Conservation (phyloP, 2,797 vertebrate species). For the Paratrypauchen microcephalus region DNA sequence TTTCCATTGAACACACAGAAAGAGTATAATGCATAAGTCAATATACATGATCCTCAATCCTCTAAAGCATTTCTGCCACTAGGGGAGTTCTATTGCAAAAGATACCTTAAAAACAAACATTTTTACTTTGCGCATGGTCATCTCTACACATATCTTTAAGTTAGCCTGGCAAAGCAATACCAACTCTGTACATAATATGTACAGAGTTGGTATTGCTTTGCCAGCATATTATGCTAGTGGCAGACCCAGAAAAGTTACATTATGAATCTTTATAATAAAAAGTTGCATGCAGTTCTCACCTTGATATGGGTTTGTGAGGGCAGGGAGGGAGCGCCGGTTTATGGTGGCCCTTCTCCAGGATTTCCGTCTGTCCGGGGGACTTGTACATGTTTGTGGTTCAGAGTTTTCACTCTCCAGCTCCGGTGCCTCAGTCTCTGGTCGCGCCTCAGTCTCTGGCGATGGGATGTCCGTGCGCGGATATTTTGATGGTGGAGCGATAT, state of each 20-base stretch:
- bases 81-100: too few relatives aligned
- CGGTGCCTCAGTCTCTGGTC: slow-evolving; percentile 21
- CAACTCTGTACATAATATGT: too few relatives aligned
- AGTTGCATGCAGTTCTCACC: slow-evolving; percentile 50
- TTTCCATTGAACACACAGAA: neutral
- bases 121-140: too few relatives aligned
- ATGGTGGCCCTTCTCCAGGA: slow-evolving; percentile 80
- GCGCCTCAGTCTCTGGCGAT: slow-evolving; percentile 26
- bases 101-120: too few relatives aligned
- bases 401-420: slow-evolving; percentile 18
- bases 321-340: slow-evolving; percentile 72
- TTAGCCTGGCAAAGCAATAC: neutral
- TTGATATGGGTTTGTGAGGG: slow-evolving; percentile 58
- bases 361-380: slow-evolving; percentile 55
- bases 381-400: slow-evolving; percentile 3
- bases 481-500: slow-evolving; percentile 58
- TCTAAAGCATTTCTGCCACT: neutral
- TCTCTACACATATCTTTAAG: too few relatives aligned
- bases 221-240: neutral
- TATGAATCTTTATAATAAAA: neutral
- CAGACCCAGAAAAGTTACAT: neutral
- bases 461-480: slow-evolving; percentile 54
- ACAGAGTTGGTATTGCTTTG: too few relatives aligned
- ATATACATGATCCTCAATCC: neutral
- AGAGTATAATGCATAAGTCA: neutral